Percentiles rank a stretch among this genome's conserved stretches.
These are phyloP conservation scores for Cynaeus angustus DNA, from an alignment of 2,888 invertebrate genomes.

Conservation along the genomic window DNA sequence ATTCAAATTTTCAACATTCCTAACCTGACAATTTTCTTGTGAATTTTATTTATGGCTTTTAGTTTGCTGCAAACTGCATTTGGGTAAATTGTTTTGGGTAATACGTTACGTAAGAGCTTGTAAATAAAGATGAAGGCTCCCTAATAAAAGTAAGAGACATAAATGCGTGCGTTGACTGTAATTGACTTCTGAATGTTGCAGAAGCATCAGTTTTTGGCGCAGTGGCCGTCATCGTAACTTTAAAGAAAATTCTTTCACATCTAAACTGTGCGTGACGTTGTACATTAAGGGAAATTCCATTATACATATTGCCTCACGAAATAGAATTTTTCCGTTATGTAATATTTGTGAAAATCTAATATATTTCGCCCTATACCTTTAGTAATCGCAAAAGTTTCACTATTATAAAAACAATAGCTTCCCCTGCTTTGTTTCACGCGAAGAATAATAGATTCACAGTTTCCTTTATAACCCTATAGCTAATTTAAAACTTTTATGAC, in stretches of 20 bases:
- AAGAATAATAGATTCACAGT: conserved; percentile 41
- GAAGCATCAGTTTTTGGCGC: not conserved
- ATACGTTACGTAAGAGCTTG: too few species aligned
- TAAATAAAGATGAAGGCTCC: too few species aligned
- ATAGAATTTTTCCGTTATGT: conserved; percentile 46
- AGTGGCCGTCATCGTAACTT: conserved; percentile 26
- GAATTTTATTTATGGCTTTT: too few species aligned
- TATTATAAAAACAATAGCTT: conserved; percentile 40
- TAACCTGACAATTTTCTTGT: too few species aligned
- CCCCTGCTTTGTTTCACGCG: conserved; percentile 18
- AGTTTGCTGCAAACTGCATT: too few species aligned
- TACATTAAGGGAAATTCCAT: conserved; percentile 50
- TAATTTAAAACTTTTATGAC: conserved; percentile 37
- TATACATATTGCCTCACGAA: conserved; percentile 48
- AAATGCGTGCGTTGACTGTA: not conserved
- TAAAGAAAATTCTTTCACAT: conserved; percentile 45
- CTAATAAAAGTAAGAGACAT: too few species aligned
- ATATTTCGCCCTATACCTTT: conserved; percentile 22
- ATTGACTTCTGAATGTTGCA: not conserved
- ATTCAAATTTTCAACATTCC: not conserved
- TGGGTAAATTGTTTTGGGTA: too few species aligned
- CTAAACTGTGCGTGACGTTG: conserved; percentile 44
- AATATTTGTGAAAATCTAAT: conserved; percentile 48
- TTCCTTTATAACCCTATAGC: conserved; percentile 29
- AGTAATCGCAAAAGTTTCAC: conserved; percentile 42